Evolutionary conservation across 2,113 vertebrate genomes (phyloP).

Genomic region (Cettia cetti): DNA sequence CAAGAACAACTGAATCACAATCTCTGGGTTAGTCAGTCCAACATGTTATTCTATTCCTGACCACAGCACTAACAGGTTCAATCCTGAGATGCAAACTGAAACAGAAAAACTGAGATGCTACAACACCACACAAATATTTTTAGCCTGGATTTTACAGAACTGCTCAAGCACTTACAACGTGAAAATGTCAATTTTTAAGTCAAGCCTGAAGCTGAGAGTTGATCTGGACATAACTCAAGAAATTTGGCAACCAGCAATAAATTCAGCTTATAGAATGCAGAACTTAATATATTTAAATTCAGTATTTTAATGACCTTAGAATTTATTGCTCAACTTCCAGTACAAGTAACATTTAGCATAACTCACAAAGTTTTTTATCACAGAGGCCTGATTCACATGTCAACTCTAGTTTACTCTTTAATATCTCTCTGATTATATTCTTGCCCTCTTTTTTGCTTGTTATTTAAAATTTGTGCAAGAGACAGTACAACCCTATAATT

Average conservation of each 20-base stretch:
- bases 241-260: neutral
- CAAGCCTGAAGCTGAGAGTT: neutral
- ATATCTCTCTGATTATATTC: neutral
- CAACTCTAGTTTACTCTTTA: neutral
- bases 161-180: neutral
- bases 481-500: neutral
- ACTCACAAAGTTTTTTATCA: neutral
- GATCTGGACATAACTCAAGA: neutral
- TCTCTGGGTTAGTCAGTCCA: neutral
- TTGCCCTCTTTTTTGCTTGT: neutral
- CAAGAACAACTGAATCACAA: neutral
- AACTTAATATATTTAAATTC: neutral
- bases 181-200: conserved; percentile 24
- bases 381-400: neutral
- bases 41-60: conserved; percentile 17
- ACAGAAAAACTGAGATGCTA: neutral
- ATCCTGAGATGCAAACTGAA: neutral
- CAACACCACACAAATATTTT: neutral
- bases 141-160: neutral
- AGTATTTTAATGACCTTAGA: neutral
- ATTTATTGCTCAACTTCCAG: neutral
- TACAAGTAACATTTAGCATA: neutral
- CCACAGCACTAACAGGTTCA: neutral
- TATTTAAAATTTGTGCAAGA: neutral
- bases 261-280: neutral